Base-by-base conservation (phyloP, 2,113 vertebrate species). In the Pogona vitticeps region DNA sequence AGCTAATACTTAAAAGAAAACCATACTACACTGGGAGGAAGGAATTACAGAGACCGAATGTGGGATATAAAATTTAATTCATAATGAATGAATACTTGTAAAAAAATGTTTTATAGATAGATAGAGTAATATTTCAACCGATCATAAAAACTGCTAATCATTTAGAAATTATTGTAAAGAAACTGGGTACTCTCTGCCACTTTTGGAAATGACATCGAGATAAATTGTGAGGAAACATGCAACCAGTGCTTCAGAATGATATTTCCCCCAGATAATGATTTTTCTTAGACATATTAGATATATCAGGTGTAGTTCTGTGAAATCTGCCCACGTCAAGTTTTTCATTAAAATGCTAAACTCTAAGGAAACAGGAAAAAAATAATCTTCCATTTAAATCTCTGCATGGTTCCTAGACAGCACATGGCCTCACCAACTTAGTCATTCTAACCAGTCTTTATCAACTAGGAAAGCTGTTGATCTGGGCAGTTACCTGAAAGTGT, bases 301-400 rank as follows among this genome's bases (percentile, higher is more conserved):
- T 31, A 82, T 68, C 80, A 8, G 80, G 31, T 17, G 52, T 68
- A 65, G 61, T 67, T n/a, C 63, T 68, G 42, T 82, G 28, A 82
- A 68, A 82, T 82, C 26, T 82, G 28, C 31, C 40, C 63, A 68
- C 68, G 80, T 40, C 17, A 10, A 46, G 63, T 82, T 82, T 81
- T 68, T 82, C 40, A 82, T 68, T 82, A 68, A 46, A 52, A 52
- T 68, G 28, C 65, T 82, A 21, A 68, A 46, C 80, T 68, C 40
- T 46, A 82, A 31, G 65, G 31, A 82, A 82, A 82, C 52, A n/a
- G 80, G 80, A 46, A 82, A 82, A 82, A 17, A 52, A 14, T 52
- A 82, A n/a, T n/a, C n/a, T 63, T n/a, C 52, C 28, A 82, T 82
- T 67, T 28, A 52, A 63, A 38, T 3, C 28, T 82, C 80, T 63